Base-by-base conservation (phyloP, 1,140 invertebrate genomes). In the Nephila pilipes region DNA sequence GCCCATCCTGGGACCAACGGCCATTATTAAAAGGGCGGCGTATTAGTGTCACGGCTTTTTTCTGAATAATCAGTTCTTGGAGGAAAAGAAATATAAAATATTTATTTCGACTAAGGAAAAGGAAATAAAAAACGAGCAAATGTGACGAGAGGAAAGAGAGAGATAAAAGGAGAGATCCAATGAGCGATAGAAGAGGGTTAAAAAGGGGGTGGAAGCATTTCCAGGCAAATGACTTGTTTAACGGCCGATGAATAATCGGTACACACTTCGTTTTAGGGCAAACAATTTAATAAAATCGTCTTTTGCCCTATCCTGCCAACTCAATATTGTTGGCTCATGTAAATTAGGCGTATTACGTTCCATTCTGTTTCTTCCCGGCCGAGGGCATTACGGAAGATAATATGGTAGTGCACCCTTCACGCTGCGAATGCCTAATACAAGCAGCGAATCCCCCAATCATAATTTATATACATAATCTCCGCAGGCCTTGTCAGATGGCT, bases 391-490 rank as follows among this genome's bases (percentile, higher is more conserved):
- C 83, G 91, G 91, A 57, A 93, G 91, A 93, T 93, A 93, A 93
- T 93, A 93, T 93, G 91, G 91, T 93, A 93, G 87, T 93, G 91
- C 91, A 93, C 91, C 91, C 91, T 93, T 93, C 91, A 93, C 65
- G 55, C 60, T 8, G 65, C 91, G 91, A 93, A 83, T 83, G 58
- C 91, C 91, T 93, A 93, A 93, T 93, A 93, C 91, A 85, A n/a
- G 60, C 55, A 81, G 83, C 91, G 87, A 93, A 93, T 93, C 91
- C 91, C 85, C 91, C 91, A 93, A 93, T 93, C 91, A 93, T 93
- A 93, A 93, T 93, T 93, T 93, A 93, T 93, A 93, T 93, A 83
- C 91, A 93, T 93, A 93, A 93, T 93, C 91, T 93, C 91, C 91
- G 57, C 85, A 87, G 83, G 58, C 85, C 90, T 93, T 93, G 91